Evolutionary conservation across 1,140 invertebrate genomes (phyloP).

Genomic region (Periplaneta americana): DNA sequence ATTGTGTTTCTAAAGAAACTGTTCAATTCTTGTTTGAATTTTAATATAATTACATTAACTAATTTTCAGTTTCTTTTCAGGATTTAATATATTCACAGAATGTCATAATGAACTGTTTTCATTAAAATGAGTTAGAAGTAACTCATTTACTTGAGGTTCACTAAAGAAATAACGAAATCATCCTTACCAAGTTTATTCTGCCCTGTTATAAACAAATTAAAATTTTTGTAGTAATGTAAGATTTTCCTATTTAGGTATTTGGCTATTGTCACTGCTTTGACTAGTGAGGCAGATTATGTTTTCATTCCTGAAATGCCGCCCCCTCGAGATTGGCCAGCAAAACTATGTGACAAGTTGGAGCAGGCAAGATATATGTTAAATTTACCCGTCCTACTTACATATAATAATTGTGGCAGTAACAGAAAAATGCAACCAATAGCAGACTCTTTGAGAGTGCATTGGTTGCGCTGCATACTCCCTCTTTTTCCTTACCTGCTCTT

Average conservation of each 20-base stretch:
- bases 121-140: too few species aligned
- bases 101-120: too few species aligned
- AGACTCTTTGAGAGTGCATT: background rate
- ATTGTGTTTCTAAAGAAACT: too few species aligned
- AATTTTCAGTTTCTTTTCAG: too few species aligned
- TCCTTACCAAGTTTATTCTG: too few species aligned
- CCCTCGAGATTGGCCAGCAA: slow-evolving; percentile 82
- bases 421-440: background rate
- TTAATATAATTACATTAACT: too few species aligned
- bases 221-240: slow-evolving; percentile 21
- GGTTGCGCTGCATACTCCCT: too few species aligned
- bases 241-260: slow-evolving; percentile 65
- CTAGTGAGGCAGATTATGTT: slow-evolving; percentile 87
- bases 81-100: too few species aligned
- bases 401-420: background rate
- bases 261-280: slow-evolving; percentile 83
- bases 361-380: slow-evolving; percentile 62
- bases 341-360: slow-evolving; percentile 84
- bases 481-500: background rate
- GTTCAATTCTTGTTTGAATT: too few species aligned
- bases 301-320: slow-evolving; percentile 96
- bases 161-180: too few species aligned
- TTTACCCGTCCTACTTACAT: background rate
- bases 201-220: too few species aligned
- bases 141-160: too few species aligned